Conservation (phyloP, 2,797 vertebrate genomes). For the Petrocephalus schoutedeni region DNA sequence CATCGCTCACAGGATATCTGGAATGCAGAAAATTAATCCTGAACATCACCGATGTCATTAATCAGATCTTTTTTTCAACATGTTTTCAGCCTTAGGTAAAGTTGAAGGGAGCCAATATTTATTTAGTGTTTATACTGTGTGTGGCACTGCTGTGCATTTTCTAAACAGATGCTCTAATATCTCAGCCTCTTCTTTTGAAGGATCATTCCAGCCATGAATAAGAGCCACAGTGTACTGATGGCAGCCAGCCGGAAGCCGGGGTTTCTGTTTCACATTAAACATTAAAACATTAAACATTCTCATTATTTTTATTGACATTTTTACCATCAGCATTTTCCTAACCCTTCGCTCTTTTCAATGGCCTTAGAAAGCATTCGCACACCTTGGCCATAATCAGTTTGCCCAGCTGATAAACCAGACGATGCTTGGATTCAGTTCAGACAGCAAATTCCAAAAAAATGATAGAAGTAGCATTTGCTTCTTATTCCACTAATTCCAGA, state of each 20-base stretch:
- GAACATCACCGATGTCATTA: background rate
- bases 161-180: background rate
- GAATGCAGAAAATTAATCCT: background rate
- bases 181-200: background rate
- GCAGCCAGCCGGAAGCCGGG: background rate
- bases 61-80: background rate
- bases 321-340: background rate
- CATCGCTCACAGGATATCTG: background rate
- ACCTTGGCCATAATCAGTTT: constrained; percentile 8
- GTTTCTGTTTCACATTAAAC: background rate
- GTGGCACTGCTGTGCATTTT: background rate
- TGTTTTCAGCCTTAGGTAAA: background rate
- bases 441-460: background rate
- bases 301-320: constrained; percentile 4
- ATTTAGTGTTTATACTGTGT: background rate
- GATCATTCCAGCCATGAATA: background rate
- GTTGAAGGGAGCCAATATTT: background rate
- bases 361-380: background rate
- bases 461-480: background rate
- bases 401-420: background rate
- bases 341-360: background rate
- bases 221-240: background rate
- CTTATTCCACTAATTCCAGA: background rate
- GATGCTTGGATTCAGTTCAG: background rate
- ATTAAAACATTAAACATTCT: background rate